Evolutionary conservation across 2,113 vertebrate genomes (phyloP).

Genomic region (Heterochromis multidens): DNA sequence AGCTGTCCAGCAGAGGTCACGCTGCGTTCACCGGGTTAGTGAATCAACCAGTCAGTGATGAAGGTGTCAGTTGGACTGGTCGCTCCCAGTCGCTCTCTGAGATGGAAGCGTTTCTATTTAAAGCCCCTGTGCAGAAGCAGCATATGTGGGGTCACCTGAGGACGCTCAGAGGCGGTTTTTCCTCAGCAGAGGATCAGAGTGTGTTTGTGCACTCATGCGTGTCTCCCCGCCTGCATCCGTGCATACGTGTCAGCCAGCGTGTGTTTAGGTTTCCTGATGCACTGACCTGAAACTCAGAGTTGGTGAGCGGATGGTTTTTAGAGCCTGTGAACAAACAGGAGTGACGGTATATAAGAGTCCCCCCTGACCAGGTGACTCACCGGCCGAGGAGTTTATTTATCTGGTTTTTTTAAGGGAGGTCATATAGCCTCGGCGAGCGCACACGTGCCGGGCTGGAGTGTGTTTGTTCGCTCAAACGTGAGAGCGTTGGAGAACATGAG

Average conservation of each 20-base stretch:
- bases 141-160: conserved; percentile 19
- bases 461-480: conserved; percentile 18
- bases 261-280: not conserved
- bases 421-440: not conserved
- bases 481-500: not conserved
- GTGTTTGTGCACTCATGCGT: not conserved
- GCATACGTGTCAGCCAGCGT: not conserved
- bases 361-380: not conserved
- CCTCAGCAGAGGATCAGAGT: not conserved
- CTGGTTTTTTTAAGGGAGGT: not conserved
- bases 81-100: not conserved
- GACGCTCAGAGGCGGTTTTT: not conserved
- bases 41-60: not conserved
- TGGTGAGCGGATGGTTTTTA: not conserved
- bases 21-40: not conserved
- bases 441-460: not conserved
- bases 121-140: not conserved
- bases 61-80: not conserved
- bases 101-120: conserved; percentile 34
- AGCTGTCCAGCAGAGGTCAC: not conserved
- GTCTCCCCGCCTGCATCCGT: not conserved
- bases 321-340: not conserved
- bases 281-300: conserved; percentile 12
- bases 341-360: not conserved
- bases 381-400: not conserved